Conservation (phyloP, 2,888 invertebrate genomes). For the Molanna angustata region DNA sequence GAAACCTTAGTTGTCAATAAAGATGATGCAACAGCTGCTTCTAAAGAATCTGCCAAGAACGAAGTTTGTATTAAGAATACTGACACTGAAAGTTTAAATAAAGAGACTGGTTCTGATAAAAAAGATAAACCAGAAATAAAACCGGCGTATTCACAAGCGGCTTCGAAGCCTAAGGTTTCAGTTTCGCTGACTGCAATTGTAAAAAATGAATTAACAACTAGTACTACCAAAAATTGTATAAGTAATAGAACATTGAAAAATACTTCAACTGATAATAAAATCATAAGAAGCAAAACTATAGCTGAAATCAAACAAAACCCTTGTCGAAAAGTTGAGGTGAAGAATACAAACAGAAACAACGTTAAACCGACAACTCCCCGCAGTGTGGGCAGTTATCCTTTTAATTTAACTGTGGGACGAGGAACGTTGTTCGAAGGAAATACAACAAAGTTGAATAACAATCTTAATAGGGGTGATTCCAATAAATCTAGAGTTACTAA, state of each 20-base stretch:
- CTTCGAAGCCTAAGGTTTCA: conserved; percentile 48
- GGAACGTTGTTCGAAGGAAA: conserved; percentile 47
- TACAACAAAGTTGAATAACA: conserved; percentile 37
- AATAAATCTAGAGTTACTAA: conserved; percentile 17
- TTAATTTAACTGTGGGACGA: conserved; percentile 52
- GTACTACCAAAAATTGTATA: conserved; percentile 34
- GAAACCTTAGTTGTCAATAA: conserved; percentile 1
- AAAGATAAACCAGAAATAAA: conserved; percentile 17
- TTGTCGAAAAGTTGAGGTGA: conserved; percentile 24
- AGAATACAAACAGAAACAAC: conserved; percentile 40
- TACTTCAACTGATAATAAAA: conserved; percentile 45
- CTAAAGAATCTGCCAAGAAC: too few relatives aligned
- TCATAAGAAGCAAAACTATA: conserved; percentile 49
- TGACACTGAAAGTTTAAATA: background rate
- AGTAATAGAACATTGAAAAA: conserved; percentile 45
- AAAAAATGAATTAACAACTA: conserved; percentile 17
- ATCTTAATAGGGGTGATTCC: conserved; percentile 35
- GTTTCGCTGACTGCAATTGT: conserved; percentile 6
- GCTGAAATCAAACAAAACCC: conserved; percentile 45
- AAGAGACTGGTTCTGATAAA: background rate
- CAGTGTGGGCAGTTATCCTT: conserved; percentile 52
- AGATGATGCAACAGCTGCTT: background rate
- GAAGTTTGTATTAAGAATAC: too few relatives aligned
- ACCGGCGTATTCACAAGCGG: conserved; percentile 53
- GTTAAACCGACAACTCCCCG: conserved; percentile 35